phyloP scores from a whole-genome alignment of 2,888 invertebrate species.

The Drosophila nigricruria region DNA sequence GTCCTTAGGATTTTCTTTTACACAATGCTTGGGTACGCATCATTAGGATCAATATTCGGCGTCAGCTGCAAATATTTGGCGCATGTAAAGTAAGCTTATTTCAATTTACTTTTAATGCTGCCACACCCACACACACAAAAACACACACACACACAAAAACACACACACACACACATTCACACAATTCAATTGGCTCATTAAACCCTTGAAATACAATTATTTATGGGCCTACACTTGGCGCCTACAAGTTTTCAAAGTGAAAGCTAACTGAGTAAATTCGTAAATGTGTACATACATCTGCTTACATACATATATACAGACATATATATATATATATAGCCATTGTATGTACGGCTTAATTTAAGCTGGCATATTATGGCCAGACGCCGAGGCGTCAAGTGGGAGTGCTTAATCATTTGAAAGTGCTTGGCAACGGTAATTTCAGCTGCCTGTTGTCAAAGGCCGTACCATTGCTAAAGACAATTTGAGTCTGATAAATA shows the following conservation, averaged over 20 bases:
- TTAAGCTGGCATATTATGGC: conserved; percentile 7
- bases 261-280: conserved; percentile 22
- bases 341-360: conserved; percentile 32
- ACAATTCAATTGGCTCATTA: conserved; percentile 58
- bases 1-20: conserved; percentile 16
- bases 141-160: neutral
- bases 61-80: conserved; percentile 30
- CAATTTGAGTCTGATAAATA: conserved; percentile 36
- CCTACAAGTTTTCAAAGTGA: conserved; percentile 47
- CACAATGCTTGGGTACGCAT: conserved; percentile 16
- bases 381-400: conserved; percentile 47
- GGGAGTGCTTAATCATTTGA: conserved; percentile 66
- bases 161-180: neutral
- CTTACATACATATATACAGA: neutral
- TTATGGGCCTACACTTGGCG: conserved; percentile 55
- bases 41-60: conserved; percentile 14
- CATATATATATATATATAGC: neutral
- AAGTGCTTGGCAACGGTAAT: conserved; percentile 61
- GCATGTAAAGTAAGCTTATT: conserved; percentile 46
- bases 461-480: conserved; percentile 28
- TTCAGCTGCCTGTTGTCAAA: conserved; percentile 5
- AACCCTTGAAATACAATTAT: conserved; percentile 72
- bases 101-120: conserved; percentile 52
- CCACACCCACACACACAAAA: conserved; percentile 28
- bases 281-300: conserved; percentile 3